Conservation (phyloP, 1,140 invertebrate genomes). For the Drosophila gunungcola region DNA sequence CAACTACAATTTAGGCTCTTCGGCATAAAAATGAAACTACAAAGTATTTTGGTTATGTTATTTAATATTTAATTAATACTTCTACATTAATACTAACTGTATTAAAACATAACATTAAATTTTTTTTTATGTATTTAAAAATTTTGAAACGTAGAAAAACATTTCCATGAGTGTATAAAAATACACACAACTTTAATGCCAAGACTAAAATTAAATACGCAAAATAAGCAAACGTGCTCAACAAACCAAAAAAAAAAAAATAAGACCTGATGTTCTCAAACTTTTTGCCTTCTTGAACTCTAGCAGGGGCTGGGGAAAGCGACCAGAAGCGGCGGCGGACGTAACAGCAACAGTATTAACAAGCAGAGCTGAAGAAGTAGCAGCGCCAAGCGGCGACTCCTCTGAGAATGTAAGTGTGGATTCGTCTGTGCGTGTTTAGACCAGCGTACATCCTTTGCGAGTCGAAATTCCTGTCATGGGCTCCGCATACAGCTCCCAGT, state of each 20-base stretch:
- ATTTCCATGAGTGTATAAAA: slow-evolving; percentile 8
- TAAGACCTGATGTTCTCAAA: slow-evolving; percentile 78
- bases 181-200: slow-evolving; percentile 56
- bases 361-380: slow-evolving; percentile 29
- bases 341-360: slow-evolving; percentile 37
- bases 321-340: slow-evolving; percentile 27
- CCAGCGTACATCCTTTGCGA: slow-evolving; percentile 57
- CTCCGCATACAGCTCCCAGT: slow-evolving; percentile 37
- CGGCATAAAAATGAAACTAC: too few relatives aligned
- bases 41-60: too few relatives aligned
- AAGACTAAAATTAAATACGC: slow-evolving; percentile 10
- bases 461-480: slow-evolving; percentile 67
- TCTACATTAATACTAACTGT: too few relatives aligned
- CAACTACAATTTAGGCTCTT: too few relatives aligned
- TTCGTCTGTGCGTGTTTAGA: not conserved
- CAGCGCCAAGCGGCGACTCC: slow-evolving; percentile 7
- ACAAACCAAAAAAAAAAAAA: slow-evolving; percentile 73
- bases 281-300: slow-evolving; percentile 48
- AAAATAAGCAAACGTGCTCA: slow-evolving; percentile 36
- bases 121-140: too few relatives aligned
- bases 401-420: not conserved
- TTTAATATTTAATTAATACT: too few relatives aligned
- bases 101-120: too few relatives aligned
- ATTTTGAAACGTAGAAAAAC: too few relatives aligned
- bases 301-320: not conserved